Percentiles rank a stretch among this genome's conserved stretches.
Conservation (phyloP, 2,113 vertebrate species). For the Nothoprocta perdicaria region DNA sequence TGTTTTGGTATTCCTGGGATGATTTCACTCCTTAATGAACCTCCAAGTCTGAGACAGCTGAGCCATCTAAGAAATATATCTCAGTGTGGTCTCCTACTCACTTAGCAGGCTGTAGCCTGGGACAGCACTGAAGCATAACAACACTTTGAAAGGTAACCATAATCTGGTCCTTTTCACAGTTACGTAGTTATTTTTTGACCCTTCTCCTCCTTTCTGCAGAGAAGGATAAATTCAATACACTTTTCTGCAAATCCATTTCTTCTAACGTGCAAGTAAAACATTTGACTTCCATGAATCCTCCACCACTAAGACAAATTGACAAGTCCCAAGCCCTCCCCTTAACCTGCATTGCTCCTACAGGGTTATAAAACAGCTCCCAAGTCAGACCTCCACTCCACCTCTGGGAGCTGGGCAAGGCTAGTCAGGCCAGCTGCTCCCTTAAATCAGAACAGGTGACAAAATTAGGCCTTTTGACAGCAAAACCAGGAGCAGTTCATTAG, state of each 20-base stretch:
- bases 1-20: constrained; percentile 51
- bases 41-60: constrained; percentile 36
- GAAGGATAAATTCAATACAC: not conserved
- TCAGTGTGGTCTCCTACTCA: constrained; percentile 6
- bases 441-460: not conserved
- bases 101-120: constrained; percentile 45
- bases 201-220: not conserved
- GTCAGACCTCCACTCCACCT: not conserved
- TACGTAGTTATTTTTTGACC: not conserved
- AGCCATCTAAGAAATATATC: constrained; percentile 40
- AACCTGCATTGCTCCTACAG: accelerated
- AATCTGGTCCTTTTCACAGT: not conserved
- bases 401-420: not conserved
- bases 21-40: constrained; percentile 56
- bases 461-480: not conserved
- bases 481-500: not conserved
- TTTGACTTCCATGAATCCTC: not conserved
- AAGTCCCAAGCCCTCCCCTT: not conserved
- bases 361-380: not conserved
- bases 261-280: not conserved
- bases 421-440: not conserved
- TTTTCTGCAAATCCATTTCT: not conserved
- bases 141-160: constrained; percentile 12
- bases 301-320: not conserved
- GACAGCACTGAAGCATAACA: not conserved